Percentiles rank a stretch among this genome's conserved stretches.
Conservation (phyloP, 2,888 invertebrate genomes). For the Pimpla rufipes region DNA sequence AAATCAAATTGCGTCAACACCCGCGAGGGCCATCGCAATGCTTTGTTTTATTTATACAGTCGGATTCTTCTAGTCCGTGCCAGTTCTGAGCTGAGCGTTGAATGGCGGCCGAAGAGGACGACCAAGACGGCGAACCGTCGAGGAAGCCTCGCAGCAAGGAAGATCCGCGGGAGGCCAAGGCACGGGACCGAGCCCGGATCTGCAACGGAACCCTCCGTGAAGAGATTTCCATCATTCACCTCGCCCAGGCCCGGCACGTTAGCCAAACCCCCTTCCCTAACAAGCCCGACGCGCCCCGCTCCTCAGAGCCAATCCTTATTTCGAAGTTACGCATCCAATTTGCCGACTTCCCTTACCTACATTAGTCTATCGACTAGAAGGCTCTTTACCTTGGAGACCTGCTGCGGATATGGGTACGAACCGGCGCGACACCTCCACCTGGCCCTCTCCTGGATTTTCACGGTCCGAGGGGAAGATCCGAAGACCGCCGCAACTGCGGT, state of each 20-base stretch:
- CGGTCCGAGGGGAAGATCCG: too few species aligned
- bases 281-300: conserved; percentile 88
- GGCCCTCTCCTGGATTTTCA: too few species aligned
- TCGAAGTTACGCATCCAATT: conserved; percentile 89
- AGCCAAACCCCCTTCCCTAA: conserved; percentile 82
- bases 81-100: conserved; percentile 85
- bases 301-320: conserved; percentile 92
- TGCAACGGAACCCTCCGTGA: conserved; percentile 17
- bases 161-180: conserved; percentile 84
- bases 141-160: conserved; percentile 75
- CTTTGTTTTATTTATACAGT: conserved; percentile 84
- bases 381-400: conserved; percentile 91
- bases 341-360: conserved; percentile 90
- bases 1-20: conserved; percentile 89
- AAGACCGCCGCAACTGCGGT: conserved; percentile 70
- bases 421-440: conserved; percentile 84
- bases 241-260: conserved; percentile 74
- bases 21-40: conserved; percentile 88
- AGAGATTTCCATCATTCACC: conserved; percentile 69
- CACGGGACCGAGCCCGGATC: conserved; percentile 84
- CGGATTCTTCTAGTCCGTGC: conserved; percentile 87
- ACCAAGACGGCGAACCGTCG: conserved; percentile 69
- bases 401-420: conserved; percentile 91
- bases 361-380: conserved; percentile 89
- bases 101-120: conserved; percentile 86